A percentile compares a stretch with the other conserved stretches of the same genome.
These are phyloP conservation scores for Thamnophis elegans DNA, from an alignment of 2,797 vertebrate genomes.

Conservation along the genomic window DNA sequence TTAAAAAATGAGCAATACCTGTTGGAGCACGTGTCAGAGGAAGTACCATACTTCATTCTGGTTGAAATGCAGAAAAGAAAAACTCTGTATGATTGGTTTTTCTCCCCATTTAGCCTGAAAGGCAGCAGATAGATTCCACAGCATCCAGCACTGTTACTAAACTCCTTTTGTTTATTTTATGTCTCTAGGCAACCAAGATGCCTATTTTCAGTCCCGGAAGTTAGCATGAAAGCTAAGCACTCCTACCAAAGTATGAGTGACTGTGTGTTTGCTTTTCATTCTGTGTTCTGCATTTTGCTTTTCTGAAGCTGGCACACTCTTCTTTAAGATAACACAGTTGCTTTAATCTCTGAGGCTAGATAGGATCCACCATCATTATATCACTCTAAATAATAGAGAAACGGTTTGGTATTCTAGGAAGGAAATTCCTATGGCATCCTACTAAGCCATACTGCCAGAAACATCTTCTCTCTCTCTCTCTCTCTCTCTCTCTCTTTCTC, in stretches of 20 bases:
- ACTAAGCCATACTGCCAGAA: neutral
- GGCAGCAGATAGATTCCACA: slow-evolving; percentile 37
- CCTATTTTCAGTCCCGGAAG: slow-evolving; percentile 44
- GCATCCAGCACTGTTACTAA: neutral
- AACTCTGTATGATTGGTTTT: slow-evolving; percentile 46
- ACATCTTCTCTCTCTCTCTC: neutral
- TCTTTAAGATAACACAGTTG: neutral
- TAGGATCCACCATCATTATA: neutral
- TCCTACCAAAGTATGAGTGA: neutral
- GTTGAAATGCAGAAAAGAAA: neutral
- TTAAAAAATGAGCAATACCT: neutral
- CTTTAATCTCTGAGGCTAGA: neutral
- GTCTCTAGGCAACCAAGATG: slow-evolving; percentile 71
- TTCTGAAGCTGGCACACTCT: neutral
- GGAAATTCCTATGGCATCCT: neutral
- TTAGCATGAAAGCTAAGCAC: neutral
- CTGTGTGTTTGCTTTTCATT: neutral
- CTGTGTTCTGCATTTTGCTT: neutral
- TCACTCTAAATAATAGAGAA: neutral
- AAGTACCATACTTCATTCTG: neutral
- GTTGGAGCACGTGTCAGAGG: neutral
- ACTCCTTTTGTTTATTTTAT: slow-evolving; percentile 64
- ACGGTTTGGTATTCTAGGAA: neutral
- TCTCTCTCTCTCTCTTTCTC: no score
- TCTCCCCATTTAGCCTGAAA: slow-evolving; percentile 39